These are phyloP conservation scores for Schizaphis graminum DNA, from an alignment of 2,888 invertebrate species.

Conservation along the genomic window DNA sequence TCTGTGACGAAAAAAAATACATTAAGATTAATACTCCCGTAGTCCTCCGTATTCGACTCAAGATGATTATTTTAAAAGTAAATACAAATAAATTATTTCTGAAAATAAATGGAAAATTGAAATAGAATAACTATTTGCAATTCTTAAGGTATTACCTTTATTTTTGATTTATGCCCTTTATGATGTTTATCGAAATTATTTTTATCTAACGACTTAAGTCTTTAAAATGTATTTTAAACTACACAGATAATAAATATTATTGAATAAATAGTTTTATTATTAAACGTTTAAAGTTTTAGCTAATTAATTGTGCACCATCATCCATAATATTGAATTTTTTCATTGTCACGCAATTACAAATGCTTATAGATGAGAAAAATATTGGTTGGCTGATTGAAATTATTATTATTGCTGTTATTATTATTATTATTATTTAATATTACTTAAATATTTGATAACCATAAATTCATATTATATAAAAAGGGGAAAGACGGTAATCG, in stretches of 20 bases:
- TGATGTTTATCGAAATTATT: neutral
- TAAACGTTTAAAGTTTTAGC: neutral
- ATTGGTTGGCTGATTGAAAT: no score
- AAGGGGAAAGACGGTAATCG: no score
- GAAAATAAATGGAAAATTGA: neutral
- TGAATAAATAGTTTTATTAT: neutral
- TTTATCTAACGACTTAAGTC: neutral
- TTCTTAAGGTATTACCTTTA: neutral
- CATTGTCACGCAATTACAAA: neutral
- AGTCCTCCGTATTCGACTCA: neutral
- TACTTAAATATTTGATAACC: neutral
- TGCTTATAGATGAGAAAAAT: neutral
- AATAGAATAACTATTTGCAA: neutral
- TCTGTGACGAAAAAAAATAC: conserved; percentile 34
- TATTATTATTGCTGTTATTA: no score
- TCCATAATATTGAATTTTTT: neutral
- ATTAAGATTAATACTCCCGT: neutral
- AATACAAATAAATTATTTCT: conserved; percentile 3
- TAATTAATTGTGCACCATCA: neutral
- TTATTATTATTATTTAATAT: neutral
- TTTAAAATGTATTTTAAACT: neutral
- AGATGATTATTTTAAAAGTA: neutral
- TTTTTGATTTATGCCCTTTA: neutral
- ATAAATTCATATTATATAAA: neutral
- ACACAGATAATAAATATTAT: neutral